Percentiles rank a stretch among this genome's conserved stretches.
phyloP scores from a whole-genome alignment of 2,888 invertebrate species.

The Elgonia sp. region DNA sequence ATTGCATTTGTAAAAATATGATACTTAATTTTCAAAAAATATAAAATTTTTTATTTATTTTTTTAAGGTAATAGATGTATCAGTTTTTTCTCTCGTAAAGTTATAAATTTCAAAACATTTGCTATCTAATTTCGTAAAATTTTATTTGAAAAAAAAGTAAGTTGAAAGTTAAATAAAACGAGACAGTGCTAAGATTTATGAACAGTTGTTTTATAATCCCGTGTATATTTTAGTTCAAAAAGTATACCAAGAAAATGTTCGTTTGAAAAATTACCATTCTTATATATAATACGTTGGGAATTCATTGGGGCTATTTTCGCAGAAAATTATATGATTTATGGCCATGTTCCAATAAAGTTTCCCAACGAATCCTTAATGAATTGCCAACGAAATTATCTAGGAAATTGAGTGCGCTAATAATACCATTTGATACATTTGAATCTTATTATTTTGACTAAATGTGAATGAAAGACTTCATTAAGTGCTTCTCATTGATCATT shows the following conservation, averaged over 20 bases:
- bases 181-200: slow-evolving; percentile 35
- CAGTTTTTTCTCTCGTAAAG: too few species aligned
- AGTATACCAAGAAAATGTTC: slow-evolving; percentile 23
- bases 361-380: slow-evolving; percentile 42
- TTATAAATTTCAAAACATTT: too few species aligned
- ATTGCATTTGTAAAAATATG: too few species aligned
- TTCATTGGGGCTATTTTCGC: slow-evolving; percentile 47
- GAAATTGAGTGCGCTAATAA: slow-evolving; percentile 35
- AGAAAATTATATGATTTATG: slow-evolving; percentile 51
- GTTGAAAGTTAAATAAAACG: slow-evolving; percentile 41
- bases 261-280: slow-evolving; percentile 47
- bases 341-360: slow-evolving; percentile 47
- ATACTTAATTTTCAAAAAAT: too few species aligned
- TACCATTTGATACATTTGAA: slow-evolving; percentile 5
- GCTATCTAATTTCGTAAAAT: too few species aligned
- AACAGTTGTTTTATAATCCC: slow-evolving; percentile 29
- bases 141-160: too few species aligned
- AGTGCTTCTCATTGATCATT: too few species aligned
- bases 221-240: slow-evolving; percentile 21
- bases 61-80: too few species aligned
- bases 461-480: too few species aligned
- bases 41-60: too few species aligned
- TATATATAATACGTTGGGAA: slow-evolving; percentile 48
- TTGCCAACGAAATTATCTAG: slow-evolving; percentile 43
- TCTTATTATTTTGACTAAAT: too few species aligned